These are phyloP conservation scores for Solenopsis fugax DNA, from an alignment of 1,140 invertebrate species.

Conservation along the genomic window DNA sequence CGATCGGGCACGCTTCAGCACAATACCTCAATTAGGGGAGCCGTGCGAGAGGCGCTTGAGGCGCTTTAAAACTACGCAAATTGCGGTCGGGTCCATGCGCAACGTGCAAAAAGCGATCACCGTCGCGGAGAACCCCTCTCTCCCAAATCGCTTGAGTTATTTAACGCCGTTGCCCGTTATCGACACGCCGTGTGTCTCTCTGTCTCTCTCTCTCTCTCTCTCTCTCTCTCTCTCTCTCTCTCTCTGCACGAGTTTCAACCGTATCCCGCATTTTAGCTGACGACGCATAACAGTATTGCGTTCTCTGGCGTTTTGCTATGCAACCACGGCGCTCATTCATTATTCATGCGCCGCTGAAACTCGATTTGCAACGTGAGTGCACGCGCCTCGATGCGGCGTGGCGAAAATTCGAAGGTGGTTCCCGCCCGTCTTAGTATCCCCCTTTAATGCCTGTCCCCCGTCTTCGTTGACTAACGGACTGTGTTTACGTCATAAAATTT, in stretches of 20 bases:
- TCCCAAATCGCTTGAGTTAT: constrained; percentile 58
- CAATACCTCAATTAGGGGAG: constrained; percentile 54
- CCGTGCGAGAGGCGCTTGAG: constrained; percentile 46
- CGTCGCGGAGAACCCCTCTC: neutral
- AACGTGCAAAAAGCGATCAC: constrained; percentile 63
- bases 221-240: no score
- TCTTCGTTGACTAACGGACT: constrained; percentile 52
- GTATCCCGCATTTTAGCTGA: constrained; percentile 66
- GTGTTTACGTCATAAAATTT: neutral
- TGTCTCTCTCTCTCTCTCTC: no score
- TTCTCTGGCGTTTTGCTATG: constrained; percentile 75
- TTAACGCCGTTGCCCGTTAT: constrained; percentile 69
- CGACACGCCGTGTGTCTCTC: constrained; percentile 30
- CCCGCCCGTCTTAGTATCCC: neutral
- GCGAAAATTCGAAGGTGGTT: constrained; percentile 78
- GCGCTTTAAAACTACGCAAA: constrained; percentile 44
- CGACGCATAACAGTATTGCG: constrained; percentile 75
- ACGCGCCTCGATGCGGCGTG: constrained; percentile 79
- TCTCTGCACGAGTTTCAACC: constrained; percentile 74
- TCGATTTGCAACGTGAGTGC: constrained; percentile 80
- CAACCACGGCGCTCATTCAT: constrained; percentile 77
- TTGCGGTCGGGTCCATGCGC: constrained; percentile 29
- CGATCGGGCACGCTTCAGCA: constrained; percentile 51
- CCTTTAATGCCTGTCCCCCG: constrained; percentile 17
- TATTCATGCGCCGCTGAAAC: constrained; percentile 80